Evolutionary conservation across 2,797 vertebrate genomes (phyloP), one percentile per base, ranked within the genome.

Genomic region (Pangasius macronema): DNA sequence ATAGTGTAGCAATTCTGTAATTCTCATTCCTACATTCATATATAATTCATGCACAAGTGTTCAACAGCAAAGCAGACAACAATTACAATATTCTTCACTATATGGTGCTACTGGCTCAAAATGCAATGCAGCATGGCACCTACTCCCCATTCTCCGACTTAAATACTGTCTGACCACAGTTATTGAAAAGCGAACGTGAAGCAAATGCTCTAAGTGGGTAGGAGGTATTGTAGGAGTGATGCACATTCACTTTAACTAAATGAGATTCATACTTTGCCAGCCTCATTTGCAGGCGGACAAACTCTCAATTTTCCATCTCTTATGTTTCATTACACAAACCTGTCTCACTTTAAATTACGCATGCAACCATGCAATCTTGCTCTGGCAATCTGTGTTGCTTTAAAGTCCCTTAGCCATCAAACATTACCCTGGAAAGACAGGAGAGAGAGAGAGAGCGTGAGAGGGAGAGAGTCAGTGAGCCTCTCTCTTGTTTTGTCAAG

Each of bases 401-500:
- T 85, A 72, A 75, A 72, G 59, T 80, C 85, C 88, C 88, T 92
- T 89, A 91, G 89, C 85, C 68, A 83, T 85, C 90, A 24, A 63
- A 61, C 83, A 59, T 77, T 82, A 72, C 27, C 27, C 73, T 89
- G 30, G 77, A 42, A 82, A 85, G 90, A 86, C 65, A 49, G 82
- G 55, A 72, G 83, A 90, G n/a, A 80, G 20, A 59, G 33, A 53
- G n/a, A 80, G 20, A 59, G 33, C 33, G n/a, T 22, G 51, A 57
- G 51, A 87, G 84, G 90, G 84, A 85, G 90, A 86, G 89, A 91
- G 65, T 30, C 46, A 16, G 73, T 16, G 49, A 76, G 80, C 86
- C 88, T 82, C 53, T 92, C 91, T 91, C 93, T 93, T 73, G 82
- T 87, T 92, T 92, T 90, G 90, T 94, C 93, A 92, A 93, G 94